Base-by-base conservation (phyloP, 2,797 vertebrate genomes). In the Poeciliopsis turneri region DNA sequence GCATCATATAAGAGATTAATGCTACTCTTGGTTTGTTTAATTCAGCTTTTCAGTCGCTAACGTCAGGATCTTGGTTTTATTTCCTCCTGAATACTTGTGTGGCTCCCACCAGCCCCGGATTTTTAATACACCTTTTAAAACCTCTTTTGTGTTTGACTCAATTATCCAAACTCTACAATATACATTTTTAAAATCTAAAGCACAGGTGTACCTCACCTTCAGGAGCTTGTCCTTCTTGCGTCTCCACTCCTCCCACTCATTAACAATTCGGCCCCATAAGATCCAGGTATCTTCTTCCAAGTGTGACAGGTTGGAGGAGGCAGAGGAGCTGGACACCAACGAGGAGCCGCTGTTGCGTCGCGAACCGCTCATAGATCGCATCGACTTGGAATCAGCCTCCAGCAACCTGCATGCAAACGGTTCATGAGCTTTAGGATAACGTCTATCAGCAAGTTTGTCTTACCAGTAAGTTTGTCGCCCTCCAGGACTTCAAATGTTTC, bases 201-300 rank as follows among this genome's bases (percentile, higher is more conserved):
- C 41, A 4, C 0, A 36, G 0, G 25, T 71, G n/a, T 13, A 79
- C 87, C 75, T 43, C 43, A 98, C 98, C 97, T 98, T 99, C 51
- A 99, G 95, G 84, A 98, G 98, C 79, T 99, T 99, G 91, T 99
- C 98, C 93, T 99, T 99, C 91, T 98, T 99, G 85, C 96, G 97
- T 46, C 97, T 89, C 94, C 94, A 97, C 92, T 99, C 98, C 85
- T 99, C 98, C 98, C 98, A 99, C 90, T 99, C 98, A n/a, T 99
- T 99, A 90, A 99, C 98, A 71, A 99, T 97, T 88, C 98, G 97
- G 18, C 98, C 98, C 98, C 98, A 99, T 23, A 99, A 94, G 88
- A 99, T 97, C 98, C 98, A 99, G 1, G 97, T 96, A 75, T 99
- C 98, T 93, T 99, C 98, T 93, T 99, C 98, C 84, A 99, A 96